Conservation (phyloP, 2,113 vertebrate species). For the Rhineura floridana region DNA sequence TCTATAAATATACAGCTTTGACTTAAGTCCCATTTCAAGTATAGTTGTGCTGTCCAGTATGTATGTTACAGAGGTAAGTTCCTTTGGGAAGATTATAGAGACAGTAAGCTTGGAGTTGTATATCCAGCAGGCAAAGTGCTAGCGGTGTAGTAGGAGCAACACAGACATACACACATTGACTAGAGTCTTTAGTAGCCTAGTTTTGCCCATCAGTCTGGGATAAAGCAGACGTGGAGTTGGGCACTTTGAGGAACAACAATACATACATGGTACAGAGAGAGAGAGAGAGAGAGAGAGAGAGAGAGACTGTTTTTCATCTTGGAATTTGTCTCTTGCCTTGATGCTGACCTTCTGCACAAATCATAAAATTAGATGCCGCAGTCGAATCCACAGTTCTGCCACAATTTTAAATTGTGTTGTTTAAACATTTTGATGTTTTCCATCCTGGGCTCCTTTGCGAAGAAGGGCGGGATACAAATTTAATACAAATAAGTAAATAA, state of each 20-base stretch:
- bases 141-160: conserved; percentile 46
- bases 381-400: too few relatives aligned
- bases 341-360: neutral
- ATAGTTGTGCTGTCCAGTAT: conserved; percentile 61
- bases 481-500: too few relatives aligned
- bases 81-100: conserved; percentile 61
- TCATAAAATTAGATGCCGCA: neutral
- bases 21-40: conserved; percentile 74
- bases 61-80: conserved; percentile 60
- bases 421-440: too few relatives aligned
- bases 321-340: neutral
- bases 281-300: conserved; percentile 40
- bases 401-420: too few relatives aligned
- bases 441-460: too few relatives aligned
- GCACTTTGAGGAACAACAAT: conserved; percentile 35
- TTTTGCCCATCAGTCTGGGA: conserved; percentile 50
- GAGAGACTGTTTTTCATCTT: conserved; percentile 41
- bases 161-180: neutral
- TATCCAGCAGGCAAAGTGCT: conserved; percentile 60
- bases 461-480: too few relatives aligned
- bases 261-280: conserved; percentile 39
- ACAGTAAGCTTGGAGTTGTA: conserved; percentile 40
- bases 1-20: conserved; percentile 70
- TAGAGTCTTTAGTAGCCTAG: conserved; percentile 55
- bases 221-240: conserved; percentile 17